Evolutionary conservation across 1,140 invertebrate genomes (phyloP).

Genomic region (Dendroctonus ponderosae): DNA sequence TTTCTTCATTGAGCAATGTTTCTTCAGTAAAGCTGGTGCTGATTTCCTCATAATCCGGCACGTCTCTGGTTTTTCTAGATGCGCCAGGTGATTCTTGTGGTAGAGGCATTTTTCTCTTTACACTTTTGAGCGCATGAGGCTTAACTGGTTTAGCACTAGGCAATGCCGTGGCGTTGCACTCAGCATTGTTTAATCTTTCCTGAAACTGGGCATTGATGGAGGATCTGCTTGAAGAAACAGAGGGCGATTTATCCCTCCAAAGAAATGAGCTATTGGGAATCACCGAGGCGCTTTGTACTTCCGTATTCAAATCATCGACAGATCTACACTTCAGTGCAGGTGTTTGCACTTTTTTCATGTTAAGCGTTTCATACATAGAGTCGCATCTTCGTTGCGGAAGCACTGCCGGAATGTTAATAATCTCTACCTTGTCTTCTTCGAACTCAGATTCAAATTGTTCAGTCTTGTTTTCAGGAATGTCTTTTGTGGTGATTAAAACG

Average conservation of each 20-base stretch:
- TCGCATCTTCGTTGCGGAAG: slow-evolving; percentile 38
- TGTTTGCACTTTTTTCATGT: slow-evolving; percentile 34
- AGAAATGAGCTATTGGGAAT: slow-evolving; percentile 42
- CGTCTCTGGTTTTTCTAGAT: neutral
- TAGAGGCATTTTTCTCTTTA: slow-evolving; percentile 32
- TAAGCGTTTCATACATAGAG: slow-evolving; percentile 43
- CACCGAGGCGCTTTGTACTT: neutral
- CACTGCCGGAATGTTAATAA: slow-evolving; percentile 37
- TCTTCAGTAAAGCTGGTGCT: neutral
- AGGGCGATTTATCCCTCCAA: slow-evolving; percentile 37
- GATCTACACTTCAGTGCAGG: slow-evolving; percentile 23
- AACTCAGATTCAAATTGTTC: slow-evolving; percentile 17
- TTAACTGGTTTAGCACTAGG: slow-evolving; percentile 16
- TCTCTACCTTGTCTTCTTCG: slow-evolving; percentile 35
- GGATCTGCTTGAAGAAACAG: slow-evolving; percentile 6
- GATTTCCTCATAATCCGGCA: slow-evolving; percentile 24
- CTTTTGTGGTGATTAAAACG: neutral
- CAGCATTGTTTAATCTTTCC: neutral
- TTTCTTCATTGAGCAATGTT: slow-evolving; percentile 15
- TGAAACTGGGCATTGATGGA: slow-evolving; percentile 4
- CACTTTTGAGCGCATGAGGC: neutral
- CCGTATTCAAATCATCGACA: slow-evolving; percentile 19
- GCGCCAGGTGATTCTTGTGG: neutral
- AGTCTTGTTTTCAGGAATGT: slow-evolving; percentile 25
- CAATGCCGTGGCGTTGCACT: neutral